A percentile compares a stretch with the other conserved stretches of the same genome.
These are phyloP conservation scores for Mesaphorura yosii DNA, from an alignment of 1,140 invertebrate genomes.

Conservation along the genomic window DNA sequence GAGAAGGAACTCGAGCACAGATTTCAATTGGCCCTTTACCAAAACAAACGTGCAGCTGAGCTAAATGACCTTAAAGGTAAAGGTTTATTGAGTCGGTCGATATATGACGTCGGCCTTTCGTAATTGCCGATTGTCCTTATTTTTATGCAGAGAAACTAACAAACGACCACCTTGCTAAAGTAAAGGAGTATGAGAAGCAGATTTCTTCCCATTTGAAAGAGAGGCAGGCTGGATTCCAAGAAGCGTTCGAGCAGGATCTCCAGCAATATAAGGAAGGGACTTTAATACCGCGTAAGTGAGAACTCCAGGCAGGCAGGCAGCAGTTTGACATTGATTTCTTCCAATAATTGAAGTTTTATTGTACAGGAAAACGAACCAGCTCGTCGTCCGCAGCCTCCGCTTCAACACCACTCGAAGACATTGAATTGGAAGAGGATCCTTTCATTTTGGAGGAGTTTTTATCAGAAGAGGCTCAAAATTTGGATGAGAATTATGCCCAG, in stretches of 20 bases:
- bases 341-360: too few species aligned
- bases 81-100: too few species aligned
- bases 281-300: constrained; percentile 5
- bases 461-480: constrained; percentile 10
- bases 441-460: constrained; percentile 24
- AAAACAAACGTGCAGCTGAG: constrained; percentile 49
- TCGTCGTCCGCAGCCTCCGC: constrained; percentile 3
- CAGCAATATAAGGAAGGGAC: constrained; percentile 44
- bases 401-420: constrained; percentile 27
- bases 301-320: not conserved
- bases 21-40: constrained; percentile 51
- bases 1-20: constrained; percentile 49
- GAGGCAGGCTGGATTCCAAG: constrained; percentile 51
- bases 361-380: not conserved
- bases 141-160: constrained; percentile 44
- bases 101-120: too few species aligned
- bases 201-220: constrained; percentile 47
- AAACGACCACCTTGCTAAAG: constrained; percentile 45
- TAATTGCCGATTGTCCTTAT: constrained; percentile 3
- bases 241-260: constrained; percentile 55
- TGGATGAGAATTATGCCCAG: not conserved
- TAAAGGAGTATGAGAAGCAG: constrained; percentile 44
- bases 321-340: not conserved
- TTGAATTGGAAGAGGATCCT: constrained; percentile 27
- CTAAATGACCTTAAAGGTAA: constrained; percentile 47